Conservation (phyloP, 1,140 invertebrate species). For the Popillia japonica region DNA sequence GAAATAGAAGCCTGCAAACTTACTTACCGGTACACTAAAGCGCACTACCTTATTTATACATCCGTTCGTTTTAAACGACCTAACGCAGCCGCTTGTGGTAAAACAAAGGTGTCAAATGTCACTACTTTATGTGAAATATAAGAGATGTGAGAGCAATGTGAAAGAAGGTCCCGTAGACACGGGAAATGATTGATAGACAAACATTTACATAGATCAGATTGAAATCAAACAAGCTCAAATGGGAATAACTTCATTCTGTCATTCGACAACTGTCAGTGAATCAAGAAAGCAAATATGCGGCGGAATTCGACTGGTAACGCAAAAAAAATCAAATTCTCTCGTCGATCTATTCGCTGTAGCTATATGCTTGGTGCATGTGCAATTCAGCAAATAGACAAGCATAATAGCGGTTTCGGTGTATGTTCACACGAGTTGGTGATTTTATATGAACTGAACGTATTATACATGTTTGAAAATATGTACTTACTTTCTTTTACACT, state of each 20-base stretch:
- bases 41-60: constrained; percentile 43
- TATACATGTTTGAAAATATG: not conserved
- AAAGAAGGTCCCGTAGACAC: constrained; percentile 18
- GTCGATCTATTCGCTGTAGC: not conserved
- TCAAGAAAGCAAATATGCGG: constrained; percentile 43
- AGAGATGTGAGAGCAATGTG: constrained; percentile 39
- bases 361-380: not conserved
- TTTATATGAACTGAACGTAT: not conserved
- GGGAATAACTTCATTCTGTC: constrained; percentile 47
- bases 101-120: constrained; percentile 47
- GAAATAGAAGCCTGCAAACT: not conserved
- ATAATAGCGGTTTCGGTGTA: not conserved
- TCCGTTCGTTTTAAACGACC: constrained; percentile 49
- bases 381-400: not conserved
- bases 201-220: constrained; percentile 48
- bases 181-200: constrained; percentile 48
- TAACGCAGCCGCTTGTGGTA: constrained; percentile 25
- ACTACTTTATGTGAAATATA: constrained; percentile 41
- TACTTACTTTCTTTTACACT: not conserved
- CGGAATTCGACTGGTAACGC: not conserved
- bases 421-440: not conserved
- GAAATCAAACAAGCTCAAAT: constrained; percentile 46
- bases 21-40: constrained; percentile 20
- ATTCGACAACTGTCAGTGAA: constrained; percentile 40
- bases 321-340: constrained; percentile 28